Conservation (phyloP, 64 coral and sea anemone genomes). For the Stylophora pistillata region DNA sequence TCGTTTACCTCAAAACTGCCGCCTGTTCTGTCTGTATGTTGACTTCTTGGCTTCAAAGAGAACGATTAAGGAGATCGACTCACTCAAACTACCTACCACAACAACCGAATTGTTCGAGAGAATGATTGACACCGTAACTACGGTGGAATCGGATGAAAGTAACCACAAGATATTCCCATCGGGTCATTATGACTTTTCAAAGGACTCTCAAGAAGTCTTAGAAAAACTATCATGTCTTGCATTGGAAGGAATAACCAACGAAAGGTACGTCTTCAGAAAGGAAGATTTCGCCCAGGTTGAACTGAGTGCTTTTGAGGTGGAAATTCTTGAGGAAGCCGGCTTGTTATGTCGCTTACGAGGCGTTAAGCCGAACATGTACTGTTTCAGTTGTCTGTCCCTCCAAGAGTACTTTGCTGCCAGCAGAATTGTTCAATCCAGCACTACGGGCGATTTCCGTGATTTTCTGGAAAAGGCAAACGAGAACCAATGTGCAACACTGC, state of each 20-base stretch:
- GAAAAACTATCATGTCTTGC: conserved; percentile 34
- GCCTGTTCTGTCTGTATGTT: conserved; percentile 2
- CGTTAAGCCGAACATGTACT: not conserved
- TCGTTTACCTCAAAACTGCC: conserved; percentile 25
- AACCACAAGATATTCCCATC: not conserved
- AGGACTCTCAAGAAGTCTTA: not conserved
- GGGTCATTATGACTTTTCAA: not conserved
- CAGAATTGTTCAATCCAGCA: conserved; percentile 23
- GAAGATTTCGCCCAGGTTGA: conserved; percentile 20
- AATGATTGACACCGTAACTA: not conserved
- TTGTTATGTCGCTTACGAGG: conserved; percentile 6
- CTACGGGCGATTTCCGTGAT: not conserved
- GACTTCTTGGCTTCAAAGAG: not conserved
- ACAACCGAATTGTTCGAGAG: not conserved
- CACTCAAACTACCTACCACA: not conserved
- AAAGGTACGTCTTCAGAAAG: not conserved
- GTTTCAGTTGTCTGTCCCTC: conserved; percentile 9
- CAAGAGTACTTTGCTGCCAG: conserved; percentile 24
- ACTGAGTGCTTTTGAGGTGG: conserved; percentile 13
- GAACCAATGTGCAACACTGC: conserved; percentile 1
- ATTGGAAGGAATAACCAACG: conserved; percentile 3
- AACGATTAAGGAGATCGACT: not conserved
- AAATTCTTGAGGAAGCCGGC: conserved; percentile 18
- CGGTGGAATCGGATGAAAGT: not conserved
- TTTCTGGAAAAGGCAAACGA: conserved; percentile 35